A percentile compares a stretch with the other conserved stretches of the same genome.
phyloP scores from a whole-genome alignment of 2,797 vertebrate genomes.

The Typhlichthys subterraneus region DNA sequence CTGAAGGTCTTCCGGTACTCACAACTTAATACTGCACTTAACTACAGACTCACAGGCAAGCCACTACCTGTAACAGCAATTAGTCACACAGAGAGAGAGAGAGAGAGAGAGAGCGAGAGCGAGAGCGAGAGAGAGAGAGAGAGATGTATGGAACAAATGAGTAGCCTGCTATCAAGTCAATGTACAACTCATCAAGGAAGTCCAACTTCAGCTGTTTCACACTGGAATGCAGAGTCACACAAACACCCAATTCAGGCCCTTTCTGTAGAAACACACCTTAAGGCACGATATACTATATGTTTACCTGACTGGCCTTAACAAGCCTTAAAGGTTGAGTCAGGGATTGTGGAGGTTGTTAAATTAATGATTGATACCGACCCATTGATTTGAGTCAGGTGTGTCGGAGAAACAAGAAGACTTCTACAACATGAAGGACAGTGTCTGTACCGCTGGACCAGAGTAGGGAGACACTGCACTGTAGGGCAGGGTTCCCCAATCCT shows the following conservation, averaged over 20 bases:
- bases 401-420: too few species aligned
- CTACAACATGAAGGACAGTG: too few species aligned
- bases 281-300: background rate
- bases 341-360: too few species aligned
- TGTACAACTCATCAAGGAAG: conserved; percentile 28
- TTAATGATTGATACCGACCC: too few species aligned
- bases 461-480: too few species aligned
- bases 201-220: conserved; percentile 56
- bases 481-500: too few species aligned
- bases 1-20: conserved; percentile 47
- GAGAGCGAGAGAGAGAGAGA: conserved; percentile 41
- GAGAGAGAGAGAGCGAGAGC: conserved; percentile 49
- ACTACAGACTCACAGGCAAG: conserved; percentile 61
- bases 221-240: conserved; percentile 52
- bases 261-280: background rate
- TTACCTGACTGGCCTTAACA: too few species aligned
- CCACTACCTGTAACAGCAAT: conserved; percentile 75
- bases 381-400: too few species aligned
- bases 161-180: conserved; percentile 57
- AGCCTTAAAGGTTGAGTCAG: too few species aligned
- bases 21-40: conserved; percentile 65
- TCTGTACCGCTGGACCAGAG: too few species aligned
- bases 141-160: conserved; percentile 36
- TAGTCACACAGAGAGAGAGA: conserved; percentile 59
- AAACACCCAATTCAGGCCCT: conserved; percentile 1